phyloP scores from a whole-genome alignment of 2,888 invertebrate genomes.

The Eristalis intricaria region DNA sequence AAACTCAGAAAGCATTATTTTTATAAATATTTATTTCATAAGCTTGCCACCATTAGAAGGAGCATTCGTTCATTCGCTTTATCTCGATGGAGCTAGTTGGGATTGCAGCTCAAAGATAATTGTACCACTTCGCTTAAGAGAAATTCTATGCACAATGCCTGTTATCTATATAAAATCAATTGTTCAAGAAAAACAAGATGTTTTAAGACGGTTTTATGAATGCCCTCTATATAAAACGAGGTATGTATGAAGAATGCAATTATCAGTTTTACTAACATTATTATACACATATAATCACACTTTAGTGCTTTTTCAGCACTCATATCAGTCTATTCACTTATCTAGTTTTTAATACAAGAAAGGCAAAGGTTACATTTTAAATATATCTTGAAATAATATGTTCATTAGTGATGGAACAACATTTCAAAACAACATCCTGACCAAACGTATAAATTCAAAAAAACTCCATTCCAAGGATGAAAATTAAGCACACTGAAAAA shows the following conservation, averaged over 20 bases:
- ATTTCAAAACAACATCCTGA: no score
- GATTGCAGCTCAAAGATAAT: constrained; percentile 90
- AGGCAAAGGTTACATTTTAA: no score
- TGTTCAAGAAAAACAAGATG: constrained; percentile 94
- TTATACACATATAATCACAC: no score
- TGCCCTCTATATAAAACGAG: constrained; percentile 97
- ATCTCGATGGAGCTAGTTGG: constrained; percentile 98
- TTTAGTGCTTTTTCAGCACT: no score
- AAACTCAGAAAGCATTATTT: neutral
- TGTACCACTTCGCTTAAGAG: constrained; percentile 93
- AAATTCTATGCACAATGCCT: constrained; percentile 94
- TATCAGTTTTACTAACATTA: no score
- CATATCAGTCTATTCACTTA: no score
- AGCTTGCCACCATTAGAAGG: constrained; percentile 94
- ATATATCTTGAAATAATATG: no score
- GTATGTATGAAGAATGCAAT: constrained; percentile 75
- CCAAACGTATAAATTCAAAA: no score
- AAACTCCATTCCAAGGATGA: no score
- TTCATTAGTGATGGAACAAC: no score
- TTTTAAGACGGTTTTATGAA: constrained; percentile 90
- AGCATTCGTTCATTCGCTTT: constrained; percentile 93
- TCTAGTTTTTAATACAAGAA: no score
- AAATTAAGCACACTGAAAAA: no score
- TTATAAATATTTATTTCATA: neutral
- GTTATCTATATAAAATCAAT: constrained; percentile 95